A percentile compares a stretch with the other conserved stretches of the same genome.
These are phyloP conservation scores for Chymomyza costata DNA, from an alignment of 1,140 invertebrate genomes.

Conservation along the genomic window DNA sequence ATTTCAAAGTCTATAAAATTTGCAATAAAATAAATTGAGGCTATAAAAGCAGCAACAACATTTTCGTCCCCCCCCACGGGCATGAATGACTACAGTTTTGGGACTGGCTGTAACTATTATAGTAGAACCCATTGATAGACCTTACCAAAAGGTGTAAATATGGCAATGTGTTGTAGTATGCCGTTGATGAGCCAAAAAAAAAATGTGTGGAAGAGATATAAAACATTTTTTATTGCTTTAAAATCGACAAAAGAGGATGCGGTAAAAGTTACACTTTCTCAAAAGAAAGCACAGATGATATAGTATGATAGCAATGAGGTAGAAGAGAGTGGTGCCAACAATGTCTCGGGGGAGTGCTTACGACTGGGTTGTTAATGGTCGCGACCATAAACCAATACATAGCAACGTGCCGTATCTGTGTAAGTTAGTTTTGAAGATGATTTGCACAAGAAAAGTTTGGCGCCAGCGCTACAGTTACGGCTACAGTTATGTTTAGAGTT, in stretches of 20 bases:
- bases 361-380: conserved; percentile 26
- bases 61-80: too few relatives aligned
- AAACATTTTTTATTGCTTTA: conserved; percentile 72
- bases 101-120: too few relatives aligned
- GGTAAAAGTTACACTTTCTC: conserved; percentile 71
- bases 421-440: conserved; percentile 16
- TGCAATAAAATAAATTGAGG: conserved; percentile 68
- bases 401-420: conserved; percentile 4
- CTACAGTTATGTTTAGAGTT: conserved; percentile 24
- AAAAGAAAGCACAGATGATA: conserved; percentile 67
- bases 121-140: too few relatives aligned
- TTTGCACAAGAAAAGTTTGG: conserved; percentile 29
- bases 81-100: too few relatives aligned
- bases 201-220: conserved; percentile 45
- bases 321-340: not conserved
- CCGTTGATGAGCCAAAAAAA: conserved; percentile 19
- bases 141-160: conserved; percentile 55
- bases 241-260: conserved; percentile 51
- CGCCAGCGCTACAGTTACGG: conserved; percentile 39
- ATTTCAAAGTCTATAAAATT: conserved; percentile 62
- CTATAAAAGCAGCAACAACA: conserved; percentile 51
- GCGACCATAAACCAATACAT: conserved; percentile 51
- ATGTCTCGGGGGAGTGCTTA: conserved; percentile 45
- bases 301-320: conserved; percentile 3
- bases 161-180: too few relatives aligned